Evolutionary conservation across 2,113 vertebrate genomes (phyloP).

Genomic region (Toxotes chatareus): DNA sequence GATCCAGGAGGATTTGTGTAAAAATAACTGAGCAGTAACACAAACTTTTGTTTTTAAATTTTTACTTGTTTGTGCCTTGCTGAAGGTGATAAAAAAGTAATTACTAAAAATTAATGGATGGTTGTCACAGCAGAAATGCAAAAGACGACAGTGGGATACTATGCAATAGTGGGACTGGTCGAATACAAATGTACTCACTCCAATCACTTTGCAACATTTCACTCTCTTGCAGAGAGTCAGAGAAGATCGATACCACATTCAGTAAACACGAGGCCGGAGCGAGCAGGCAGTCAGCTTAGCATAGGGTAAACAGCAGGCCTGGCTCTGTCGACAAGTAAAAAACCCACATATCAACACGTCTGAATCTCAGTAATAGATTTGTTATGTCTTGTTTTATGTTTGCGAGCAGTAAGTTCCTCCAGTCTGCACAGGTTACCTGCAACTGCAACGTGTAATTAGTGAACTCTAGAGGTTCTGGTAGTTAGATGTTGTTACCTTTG

Average conservation of each 20-base stretch:
- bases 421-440: no score
- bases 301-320: background rate
- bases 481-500: no score
- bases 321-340: background rate
- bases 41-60: no score
- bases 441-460: no score
- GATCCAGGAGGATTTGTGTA: background rate
- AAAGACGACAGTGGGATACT: background rate
- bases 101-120: no score
- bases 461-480: no score
- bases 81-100: no score
- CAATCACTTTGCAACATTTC: background rate
- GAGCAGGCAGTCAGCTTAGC: background rate
- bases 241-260: background rate
- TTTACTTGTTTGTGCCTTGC: no score
- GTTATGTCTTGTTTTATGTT: background rate
- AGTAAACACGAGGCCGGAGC: background rate
- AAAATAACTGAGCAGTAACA: no score
- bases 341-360: background rate
- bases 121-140: background rate
- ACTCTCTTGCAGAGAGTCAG: background rate
- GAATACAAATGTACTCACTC: background rate
- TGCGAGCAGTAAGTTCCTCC: no score
- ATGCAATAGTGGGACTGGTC: no score
- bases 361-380: background rate